phyloP scores from a whole-genome alignment of 2,888 invertebrate species.

The Phorcus lineatus region DNA sequence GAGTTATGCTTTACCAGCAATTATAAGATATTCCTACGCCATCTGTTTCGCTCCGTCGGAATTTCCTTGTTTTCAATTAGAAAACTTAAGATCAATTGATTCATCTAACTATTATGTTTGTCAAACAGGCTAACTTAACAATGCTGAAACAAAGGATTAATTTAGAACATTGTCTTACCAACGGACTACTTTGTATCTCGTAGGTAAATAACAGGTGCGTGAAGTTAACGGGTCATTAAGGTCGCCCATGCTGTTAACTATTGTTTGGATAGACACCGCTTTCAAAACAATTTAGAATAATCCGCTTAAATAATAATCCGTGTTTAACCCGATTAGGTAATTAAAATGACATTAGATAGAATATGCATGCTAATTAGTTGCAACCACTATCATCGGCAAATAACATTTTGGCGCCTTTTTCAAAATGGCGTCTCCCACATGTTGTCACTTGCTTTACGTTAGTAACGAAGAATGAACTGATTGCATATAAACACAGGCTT shows the following conservation, averaged over 20 bases:
- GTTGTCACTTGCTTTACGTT: conserved; percentile 45
- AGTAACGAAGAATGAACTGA: background rate
- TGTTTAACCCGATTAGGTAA: background rate
- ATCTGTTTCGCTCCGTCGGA: background rate
- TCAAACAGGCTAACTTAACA: background rate
- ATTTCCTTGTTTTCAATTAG: too few relatives aligned
- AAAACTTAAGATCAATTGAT: too few relatives aligned
- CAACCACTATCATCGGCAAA: background rate
- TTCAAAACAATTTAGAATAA: background rate
- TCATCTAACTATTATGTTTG: background rate
- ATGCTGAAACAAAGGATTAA: too few relatives aligned
- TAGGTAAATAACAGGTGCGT: background rate
- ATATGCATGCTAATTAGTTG: background rate
- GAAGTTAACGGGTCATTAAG: background rate
- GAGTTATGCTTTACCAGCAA: background rate
- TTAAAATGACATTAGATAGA: background rate
- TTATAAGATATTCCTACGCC: background rate
- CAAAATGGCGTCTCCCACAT: conserved; percentile 49
- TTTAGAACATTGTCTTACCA: background rate
- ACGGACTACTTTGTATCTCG: background rate
- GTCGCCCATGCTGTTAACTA: background rate
- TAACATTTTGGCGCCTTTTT: conserved; percentile 35
- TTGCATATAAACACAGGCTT: background rate
- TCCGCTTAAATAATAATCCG: background rate
- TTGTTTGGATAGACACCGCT: background rate